A percentile compares a stretch with the other conserved stretches of the same genome.
Conservation (phyloP, 1,140 invertebrate genomes). For the Trichoplusia ni region DNA sequence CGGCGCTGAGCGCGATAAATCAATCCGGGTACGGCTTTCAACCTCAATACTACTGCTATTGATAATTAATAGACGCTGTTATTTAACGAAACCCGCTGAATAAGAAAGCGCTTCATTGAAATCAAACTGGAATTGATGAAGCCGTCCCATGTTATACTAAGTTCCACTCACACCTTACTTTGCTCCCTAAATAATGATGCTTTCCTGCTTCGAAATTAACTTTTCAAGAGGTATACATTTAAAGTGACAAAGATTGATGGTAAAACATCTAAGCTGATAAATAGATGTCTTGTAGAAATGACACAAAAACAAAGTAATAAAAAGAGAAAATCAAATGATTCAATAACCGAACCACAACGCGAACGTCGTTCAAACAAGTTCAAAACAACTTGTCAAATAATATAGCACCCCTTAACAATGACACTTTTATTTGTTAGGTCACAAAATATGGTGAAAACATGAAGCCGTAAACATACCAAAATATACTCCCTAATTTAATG, state of each 20-base stretch:
- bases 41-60: slow-evolving; percentile 43
- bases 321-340: neutral
- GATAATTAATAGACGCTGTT: slow-evolving; percentile 68
- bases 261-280: neutral
- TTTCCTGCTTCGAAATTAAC: slow-evolving; percentile 10
- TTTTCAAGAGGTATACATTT: neutral
- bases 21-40: slow-evolving; percentile 44
- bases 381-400: neutral
- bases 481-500: slow-evolving; percentile 31
- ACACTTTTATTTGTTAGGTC: neutral
- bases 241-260: neutral
- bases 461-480: slow-evolving; percentile 19
- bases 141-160: slow-evolving; percentile 26
- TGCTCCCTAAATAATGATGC: slow-evolving; percentile 23
- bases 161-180: slow-evolving; percentile 24
- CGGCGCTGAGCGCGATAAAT: slow-evolving; percentile 40
- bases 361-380: neutral
- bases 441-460: slow-evolving; percentile 17
- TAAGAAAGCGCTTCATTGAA: slow-evolving; percentile 65
- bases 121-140: slow-evolving; percentile 64
- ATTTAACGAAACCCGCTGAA: slow-evolving; percentile 61
- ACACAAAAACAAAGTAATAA: too few relatives aligned
- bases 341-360: too few relatives aligned
- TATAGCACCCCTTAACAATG: neutral
- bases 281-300: too few relatives aligned